These are phyloP conservation scores for Xerus rutilus DNA, from an alignment of 2,797 vertebrate genomes.

Conservation along the genomic window DNA sequence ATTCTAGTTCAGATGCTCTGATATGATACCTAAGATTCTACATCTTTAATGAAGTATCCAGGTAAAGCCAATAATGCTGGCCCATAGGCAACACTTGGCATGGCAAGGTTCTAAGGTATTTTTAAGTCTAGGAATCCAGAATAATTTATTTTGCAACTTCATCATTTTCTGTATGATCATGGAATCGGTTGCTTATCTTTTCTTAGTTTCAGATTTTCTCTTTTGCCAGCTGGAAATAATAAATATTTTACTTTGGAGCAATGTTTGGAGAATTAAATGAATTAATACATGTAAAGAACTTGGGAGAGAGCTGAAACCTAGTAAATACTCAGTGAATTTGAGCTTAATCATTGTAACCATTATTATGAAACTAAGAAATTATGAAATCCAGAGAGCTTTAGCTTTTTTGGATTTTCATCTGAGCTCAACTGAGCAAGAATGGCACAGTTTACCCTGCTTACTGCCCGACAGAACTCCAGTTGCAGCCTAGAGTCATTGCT, in stretches of 20 bases:
- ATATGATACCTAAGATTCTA: background rate
- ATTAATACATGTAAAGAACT: background rate
- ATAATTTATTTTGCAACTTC: background rate
- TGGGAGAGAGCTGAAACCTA: conserved; percentile 27
- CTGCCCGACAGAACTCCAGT: conserved; percentile 16
- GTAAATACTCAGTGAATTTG: conserved; percentile 58
- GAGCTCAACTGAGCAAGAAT: conserved; percentile 32
- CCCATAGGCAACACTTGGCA: too few species aligned
- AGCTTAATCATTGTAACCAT: background rate
- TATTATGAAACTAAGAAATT: conserved; percentile 55
- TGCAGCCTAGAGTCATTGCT: conserved; percentile 52
- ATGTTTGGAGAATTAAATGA: background rate
- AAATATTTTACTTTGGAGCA: background rate
- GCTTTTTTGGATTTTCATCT: conserved; percentile 43
- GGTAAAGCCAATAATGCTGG: background rate
- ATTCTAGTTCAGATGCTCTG: background rate
- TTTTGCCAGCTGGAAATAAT: conserved; percentile 30
- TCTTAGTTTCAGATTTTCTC: background rate
- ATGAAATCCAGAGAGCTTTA: conserved; percentile 35
- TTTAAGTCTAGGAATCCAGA: conserved; percentile 10
- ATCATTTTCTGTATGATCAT: background rate
- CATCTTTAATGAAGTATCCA: background rate
- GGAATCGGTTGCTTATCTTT: background rate
- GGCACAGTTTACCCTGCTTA: conserved; percentile 3
- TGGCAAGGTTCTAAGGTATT: background rate